Base-by-base conservation (phyloP, 2,113 vertebrate genomes). In the Cacatua alba region DNA sequence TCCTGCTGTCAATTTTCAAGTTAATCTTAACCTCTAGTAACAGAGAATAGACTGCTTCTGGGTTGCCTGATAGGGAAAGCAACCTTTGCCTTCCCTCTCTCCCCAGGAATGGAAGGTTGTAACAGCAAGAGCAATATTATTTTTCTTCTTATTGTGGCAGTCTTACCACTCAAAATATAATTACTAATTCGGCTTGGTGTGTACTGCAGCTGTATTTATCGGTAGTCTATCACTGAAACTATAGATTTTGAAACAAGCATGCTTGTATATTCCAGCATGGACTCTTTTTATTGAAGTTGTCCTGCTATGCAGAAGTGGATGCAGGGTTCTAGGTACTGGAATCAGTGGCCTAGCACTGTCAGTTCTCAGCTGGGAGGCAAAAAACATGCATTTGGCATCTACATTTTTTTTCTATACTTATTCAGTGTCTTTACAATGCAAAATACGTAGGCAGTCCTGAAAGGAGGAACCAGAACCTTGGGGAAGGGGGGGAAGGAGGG, bases 1-100 rank as follows among this genome's bases (percentile, higher is more conserved):
- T 72, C 67, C 75, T 31, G 35, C 65, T 86, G 82, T 37, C 67
- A 69, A 85, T 92, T 82, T 82, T 88, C 59, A 72, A 92, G 85
- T 85, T 93, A 91, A 87, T 67, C 41, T 88, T 92, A 94, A 87
- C 87, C 69, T 76, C 37, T 35, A 82, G 35, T 64, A 95, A 51
- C 23, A 82, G 60, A 59, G 21, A 91, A 74, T 79, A 35, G 43
- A 44, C 79, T 79, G 81, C 72, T 92, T 89, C 84, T 94, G 82
- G 70, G 78, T 41, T 91, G 44, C 37, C 55, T 64, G 76, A 78
- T 70, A 46, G 71, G 80, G 74, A 81, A 81, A 91, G 33, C 62
- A 84, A 75, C 74, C 46, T 80, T 69, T 90, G 53, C 85, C 17
- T 95, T 87, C 44, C 71, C 23, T 60, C 28, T 79, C 41, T 82